A percentile compares a stretch with the other conserved stretches of the same genome.
phyloP scores from a whole-genome alignment of 2,113 vertebrate genomes.

The Hydropotes inermis region DNA sequence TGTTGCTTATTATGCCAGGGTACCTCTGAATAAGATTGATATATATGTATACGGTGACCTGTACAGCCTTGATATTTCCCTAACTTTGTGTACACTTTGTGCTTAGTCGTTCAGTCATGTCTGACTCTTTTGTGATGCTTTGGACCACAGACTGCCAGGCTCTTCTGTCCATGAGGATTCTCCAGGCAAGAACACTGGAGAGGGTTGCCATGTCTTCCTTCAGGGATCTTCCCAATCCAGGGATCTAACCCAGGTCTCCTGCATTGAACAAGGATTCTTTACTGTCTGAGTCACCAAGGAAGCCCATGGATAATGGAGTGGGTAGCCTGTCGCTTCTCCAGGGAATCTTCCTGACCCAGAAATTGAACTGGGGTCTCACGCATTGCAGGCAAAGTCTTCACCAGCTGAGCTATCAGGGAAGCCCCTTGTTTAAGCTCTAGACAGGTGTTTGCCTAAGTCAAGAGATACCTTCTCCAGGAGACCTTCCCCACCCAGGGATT shows the following conservation, averaged over 20 bases:
- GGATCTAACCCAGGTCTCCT: not conserved
- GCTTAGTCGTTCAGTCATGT: not conserved
- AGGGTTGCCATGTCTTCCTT: not conserved
- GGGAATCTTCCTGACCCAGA: not conserved
- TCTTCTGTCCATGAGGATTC: not conserved
- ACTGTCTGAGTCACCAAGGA: not conserved
- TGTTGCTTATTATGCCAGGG: not conserved
- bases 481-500: not conserved
- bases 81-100: not conserved
- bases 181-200: not conserved
- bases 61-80: not conserved
- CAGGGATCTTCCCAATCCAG: not conserved
- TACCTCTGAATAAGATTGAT: not conserved
- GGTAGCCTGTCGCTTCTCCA: not conserved
- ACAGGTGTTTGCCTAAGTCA: not conserved
- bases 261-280: not conserved
- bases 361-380: accelerated
- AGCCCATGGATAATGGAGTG: not conserved
- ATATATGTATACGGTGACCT: not conserved
- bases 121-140: not conserved
- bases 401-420: not conserved
- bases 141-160: not conserved
- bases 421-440: not conserved
- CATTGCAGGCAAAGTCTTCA: not conserved
- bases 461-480: not conserved